Evolutionary conservation across 2,113 vertebrate species (phyloP).

Genomic region (Ameiurus melas): DNA sequence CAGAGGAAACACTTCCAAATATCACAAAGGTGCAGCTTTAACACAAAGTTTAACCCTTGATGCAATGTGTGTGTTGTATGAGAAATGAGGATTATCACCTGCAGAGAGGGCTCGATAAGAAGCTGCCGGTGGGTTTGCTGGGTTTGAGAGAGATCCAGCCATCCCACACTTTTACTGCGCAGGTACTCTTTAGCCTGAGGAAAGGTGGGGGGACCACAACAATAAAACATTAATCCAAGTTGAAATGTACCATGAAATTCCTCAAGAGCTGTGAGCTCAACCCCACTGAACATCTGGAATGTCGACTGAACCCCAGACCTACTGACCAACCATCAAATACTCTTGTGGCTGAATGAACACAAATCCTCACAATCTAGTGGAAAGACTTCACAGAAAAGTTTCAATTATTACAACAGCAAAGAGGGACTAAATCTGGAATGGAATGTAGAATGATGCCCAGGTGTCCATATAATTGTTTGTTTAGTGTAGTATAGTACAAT

Average conservation of each 20-base stretch:
- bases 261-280: neutral
- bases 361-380: too few species aligned
- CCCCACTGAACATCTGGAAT: too few species aligned
- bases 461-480: too few species aligned
- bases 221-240: neutral
- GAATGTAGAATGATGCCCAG: neutral
- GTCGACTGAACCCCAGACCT: too few species aligned
- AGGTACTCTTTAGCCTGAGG: constrained; percentile 72
- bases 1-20: constrained; percentile 34
- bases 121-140: constrained; percentile 58
- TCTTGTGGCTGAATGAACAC: too few species aligned
- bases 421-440: neutral
- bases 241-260: neutral
- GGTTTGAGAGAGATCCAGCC: constrained; percentile 55
- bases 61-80: neutral
- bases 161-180: constrained; percentile 66
- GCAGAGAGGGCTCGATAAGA: constrained; percentile 62
- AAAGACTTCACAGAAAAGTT: neutral
- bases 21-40: neutral
- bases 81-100: constrained; percentile 45
- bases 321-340: too few species aligned
- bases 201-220: too few species aligned
- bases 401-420: neutral
- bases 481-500: neutral
- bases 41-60: neutral